Evolutionary conservation across 2,888 invertebrate genomes (phyloP).

Genomic region (Thyatira batis): DNA sequence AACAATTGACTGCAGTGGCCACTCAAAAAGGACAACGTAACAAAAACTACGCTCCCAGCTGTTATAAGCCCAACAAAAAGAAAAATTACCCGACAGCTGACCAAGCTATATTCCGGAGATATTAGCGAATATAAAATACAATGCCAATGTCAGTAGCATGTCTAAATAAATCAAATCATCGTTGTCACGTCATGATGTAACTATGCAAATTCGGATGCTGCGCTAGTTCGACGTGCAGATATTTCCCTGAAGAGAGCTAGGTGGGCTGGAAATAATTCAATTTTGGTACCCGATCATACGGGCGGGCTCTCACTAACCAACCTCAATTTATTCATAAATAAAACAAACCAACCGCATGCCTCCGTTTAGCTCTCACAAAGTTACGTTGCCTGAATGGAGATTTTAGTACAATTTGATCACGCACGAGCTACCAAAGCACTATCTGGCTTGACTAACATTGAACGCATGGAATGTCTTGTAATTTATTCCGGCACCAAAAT

Average conservation of each 20-base stretch:
- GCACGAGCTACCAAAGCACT: conserved; percentile 9
- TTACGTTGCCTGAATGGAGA: conserved; percentile 14
- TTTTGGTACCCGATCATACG: conserved; percentile 59
- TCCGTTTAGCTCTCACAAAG: conserved; percentile 7
- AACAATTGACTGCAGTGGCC: not conserved
- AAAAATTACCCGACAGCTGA: conserved; percentile 30
- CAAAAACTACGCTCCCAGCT: conserved; percentile 28
- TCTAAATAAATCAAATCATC: conserved; percentile 44
- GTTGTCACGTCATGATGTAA: conserved; percentile 29
- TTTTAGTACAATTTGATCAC: conserved; percentile 23
- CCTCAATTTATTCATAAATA: conserved; percentile 59
- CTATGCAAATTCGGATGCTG: conserved; percentile 50
- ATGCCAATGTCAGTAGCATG: conserved; percentile 22
- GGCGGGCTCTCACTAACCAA: conserved; percentile 36
- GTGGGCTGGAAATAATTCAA: conserved; percentile 60
- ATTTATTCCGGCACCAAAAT: conserved; percentile 19
- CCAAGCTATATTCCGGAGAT: conserved; percentile 19
- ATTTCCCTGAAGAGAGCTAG: conserved; percentile 33
- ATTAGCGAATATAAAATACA: conserved; percentile 23
- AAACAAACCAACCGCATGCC: conserved; percentile 29
- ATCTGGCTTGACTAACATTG: conserved; percentile 21
- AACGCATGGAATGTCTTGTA: conserved; percentile 15
- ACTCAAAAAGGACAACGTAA: conserved; percentile 13
- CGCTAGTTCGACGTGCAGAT: conserved; percentile 21
- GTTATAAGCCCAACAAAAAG: conserved; percentile 27